Base-by-base conservation (phyloP, 2,888 invertebrate genomes). In the Euplagia quadripunctaria region DNA sequence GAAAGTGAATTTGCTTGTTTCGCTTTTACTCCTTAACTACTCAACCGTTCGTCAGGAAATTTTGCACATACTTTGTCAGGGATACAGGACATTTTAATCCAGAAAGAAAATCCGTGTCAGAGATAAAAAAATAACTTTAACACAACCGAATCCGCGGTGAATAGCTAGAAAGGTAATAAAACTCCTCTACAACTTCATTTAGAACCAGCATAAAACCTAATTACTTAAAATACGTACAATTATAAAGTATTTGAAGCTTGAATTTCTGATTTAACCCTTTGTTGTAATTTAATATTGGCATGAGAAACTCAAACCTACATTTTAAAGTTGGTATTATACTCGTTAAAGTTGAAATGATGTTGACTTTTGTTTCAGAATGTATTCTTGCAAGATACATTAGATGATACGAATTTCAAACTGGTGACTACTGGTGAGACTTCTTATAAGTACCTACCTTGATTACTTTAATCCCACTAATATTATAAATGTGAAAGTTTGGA, bases 261-360 rank as follows among this genome's bases (percentile, higher is more conserved):
- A 31, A 63, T 69, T 69, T 49, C 46, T 58, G 46, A 69, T 11
- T 12, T 43, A 68, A 43, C 55, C 20, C 43, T 55, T 68, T 68
- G 58, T 58, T 20, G 68, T 58, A 43, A 68, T 42, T 68, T 58
- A 42, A 68, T 43, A 58, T 43, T 55, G 58, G 42, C 11, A 55
- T 43, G 42, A 43, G 16, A 55, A 42, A 43, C 20, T 58, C 68
- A 58, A 14, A 43, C 20, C 8, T 7, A 68, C 12, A 20, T 58
- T 55, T 55, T 68, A 42, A 8, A 42, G 43, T 31, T 1, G 31
- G 31, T 58, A 68, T 68, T 58, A 58, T 58, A 20, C 55, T 58
- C 20, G 20, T 17, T 55, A 55, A n/a, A 41, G 17, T 52, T 51
- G 8, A 8, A 68, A 5, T 11, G n/a, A 68, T 4, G 68, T 43